These are phyloP conservation scores for Echeneis naucrates DNA, from an alignment of 2,797 vertebrate species.

Conservation along the genomic window DNA sequence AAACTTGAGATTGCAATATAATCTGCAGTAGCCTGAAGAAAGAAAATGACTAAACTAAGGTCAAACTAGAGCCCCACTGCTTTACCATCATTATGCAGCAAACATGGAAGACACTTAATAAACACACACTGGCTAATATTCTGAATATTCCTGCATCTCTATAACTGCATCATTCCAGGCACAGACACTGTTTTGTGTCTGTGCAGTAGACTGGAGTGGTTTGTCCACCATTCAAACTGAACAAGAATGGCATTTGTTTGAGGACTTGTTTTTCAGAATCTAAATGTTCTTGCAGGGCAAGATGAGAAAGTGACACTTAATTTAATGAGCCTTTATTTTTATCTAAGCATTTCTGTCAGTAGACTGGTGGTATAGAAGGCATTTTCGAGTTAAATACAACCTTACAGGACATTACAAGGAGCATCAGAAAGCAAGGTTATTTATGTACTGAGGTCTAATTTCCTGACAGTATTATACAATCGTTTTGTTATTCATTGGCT, in stretches of 20 bases:
- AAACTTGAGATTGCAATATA: neutral
- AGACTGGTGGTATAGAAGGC: neutral
- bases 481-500: neutral
- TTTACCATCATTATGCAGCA: slow-evolving; percentile 17
- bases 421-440: neutral
- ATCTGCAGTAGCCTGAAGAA: neutral
- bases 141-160: slow-evolving; percentile 49
- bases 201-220: neutral
- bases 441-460: neutral
- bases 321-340: neutral
- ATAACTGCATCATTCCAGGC: slow-evolving; percentile 28
- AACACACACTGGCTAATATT: slow-evolving; percentile 50
- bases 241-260: neutral
- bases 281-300: neutral
- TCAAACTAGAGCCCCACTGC: slow-evolving; percentile 19
- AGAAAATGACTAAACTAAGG: slow-evolving; percentile 1
- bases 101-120: slow-evolving; percentile 38
- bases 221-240: neutral
- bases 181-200: slow-evolving; percentile 1
- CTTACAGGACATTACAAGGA: neutral
- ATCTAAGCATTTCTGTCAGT: slow-evolving; percentile 5
- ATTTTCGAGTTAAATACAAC: neutral
- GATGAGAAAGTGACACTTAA: slow-evolving; percentile 3
- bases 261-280: neutral
- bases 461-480: neutral